A percentile compares a stretch with the other conserved stretches of the same genome.
Evolutionary conservation across 2,113 vertebrate species (phyloP).

Genomic region (Ctenomys sociabilis): DNA sequence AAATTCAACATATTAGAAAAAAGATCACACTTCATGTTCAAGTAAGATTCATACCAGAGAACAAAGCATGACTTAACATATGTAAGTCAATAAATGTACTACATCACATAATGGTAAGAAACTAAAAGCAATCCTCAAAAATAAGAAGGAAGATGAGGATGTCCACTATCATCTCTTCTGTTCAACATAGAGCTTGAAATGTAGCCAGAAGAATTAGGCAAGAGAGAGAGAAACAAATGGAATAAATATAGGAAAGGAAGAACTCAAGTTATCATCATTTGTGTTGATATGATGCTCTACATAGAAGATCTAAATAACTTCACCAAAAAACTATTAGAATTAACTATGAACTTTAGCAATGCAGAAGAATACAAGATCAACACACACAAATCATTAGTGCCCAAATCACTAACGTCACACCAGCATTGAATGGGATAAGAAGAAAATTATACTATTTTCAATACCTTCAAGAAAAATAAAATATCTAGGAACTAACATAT

Average conservation of each 20-base stretch:
- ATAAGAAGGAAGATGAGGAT: not conserved
- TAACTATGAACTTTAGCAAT: too few relatives aligned
- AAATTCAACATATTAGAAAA: not conserved
- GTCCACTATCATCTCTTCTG: not conserved
- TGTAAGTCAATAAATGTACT: not conserved
- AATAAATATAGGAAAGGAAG: not conserved
- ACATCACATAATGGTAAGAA: not conserved
- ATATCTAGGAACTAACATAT: not conserved
- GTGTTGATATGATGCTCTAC: not conserved
- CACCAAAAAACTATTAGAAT: not conserved
- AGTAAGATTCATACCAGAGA: not conserved
- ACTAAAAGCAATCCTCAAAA: not conserved
- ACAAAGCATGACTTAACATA: not conserved
- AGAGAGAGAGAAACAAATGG: not conserved
- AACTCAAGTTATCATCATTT: not conserved
- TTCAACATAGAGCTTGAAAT: not conserved
- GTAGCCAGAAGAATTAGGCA: not conserved
- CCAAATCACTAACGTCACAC: not conserved
- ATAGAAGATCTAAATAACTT: not conserved
- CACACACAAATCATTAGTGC: not conserved
- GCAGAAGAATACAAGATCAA: not conserved
- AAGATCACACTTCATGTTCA: not conserved
- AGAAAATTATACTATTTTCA: not conserved
- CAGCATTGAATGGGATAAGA: too few relatives aligned
- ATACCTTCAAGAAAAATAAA: not conserved